Evolutionary conservation across 2,113 vertebrate genomes (phyloP).

Genomic region (Upupa epops): DNA sequence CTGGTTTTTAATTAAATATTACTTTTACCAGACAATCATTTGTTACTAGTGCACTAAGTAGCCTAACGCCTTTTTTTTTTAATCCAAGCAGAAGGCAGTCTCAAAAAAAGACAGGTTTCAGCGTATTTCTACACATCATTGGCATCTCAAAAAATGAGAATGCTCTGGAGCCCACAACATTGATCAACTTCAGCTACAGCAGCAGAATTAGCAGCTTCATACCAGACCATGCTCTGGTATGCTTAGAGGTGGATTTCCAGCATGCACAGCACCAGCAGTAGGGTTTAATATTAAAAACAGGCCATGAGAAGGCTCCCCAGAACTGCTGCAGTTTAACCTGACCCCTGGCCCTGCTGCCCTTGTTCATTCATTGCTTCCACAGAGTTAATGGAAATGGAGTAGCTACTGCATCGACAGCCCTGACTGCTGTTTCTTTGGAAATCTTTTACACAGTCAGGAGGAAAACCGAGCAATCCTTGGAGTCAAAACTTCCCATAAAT

Average conservation of each 20-base stretch:
- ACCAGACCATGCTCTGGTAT: background rate
- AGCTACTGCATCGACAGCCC: background rate
- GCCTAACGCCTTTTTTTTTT: background rate
- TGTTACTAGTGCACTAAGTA: background rate
- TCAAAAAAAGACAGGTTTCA: background rate
- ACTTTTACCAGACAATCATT: background rate
- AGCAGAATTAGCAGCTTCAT: background rate
- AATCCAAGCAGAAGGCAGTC: background rate
- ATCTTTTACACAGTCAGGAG: background rate
- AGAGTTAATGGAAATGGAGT: conserved; percentile 7
- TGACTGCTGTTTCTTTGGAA: background rate
- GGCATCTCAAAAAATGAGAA: background rate
- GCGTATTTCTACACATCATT: background rate
- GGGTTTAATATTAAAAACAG: conserved; percentile 24
- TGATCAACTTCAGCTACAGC: background rate
- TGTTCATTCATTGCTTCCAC: conserved; percentile 17
- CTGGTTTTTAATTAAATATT: background rate
- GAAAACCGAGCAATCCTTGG: background rate
- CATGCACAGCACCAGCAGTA: background rate
- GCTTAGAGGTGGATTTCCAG: background rate
- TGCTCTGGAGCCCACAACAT: background rate
- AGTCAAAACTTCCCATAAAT: background rate
- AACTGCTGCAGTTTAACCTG: conserved; percentile 19
- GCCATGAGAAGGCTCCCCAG: conserved; percentile 2
- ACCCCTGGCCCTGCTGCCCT: background rate